phyloP scores from a whole-genome alignment of 2,113 vertebrate genomes.

The Phylloscopus trochiloides region DNA sequence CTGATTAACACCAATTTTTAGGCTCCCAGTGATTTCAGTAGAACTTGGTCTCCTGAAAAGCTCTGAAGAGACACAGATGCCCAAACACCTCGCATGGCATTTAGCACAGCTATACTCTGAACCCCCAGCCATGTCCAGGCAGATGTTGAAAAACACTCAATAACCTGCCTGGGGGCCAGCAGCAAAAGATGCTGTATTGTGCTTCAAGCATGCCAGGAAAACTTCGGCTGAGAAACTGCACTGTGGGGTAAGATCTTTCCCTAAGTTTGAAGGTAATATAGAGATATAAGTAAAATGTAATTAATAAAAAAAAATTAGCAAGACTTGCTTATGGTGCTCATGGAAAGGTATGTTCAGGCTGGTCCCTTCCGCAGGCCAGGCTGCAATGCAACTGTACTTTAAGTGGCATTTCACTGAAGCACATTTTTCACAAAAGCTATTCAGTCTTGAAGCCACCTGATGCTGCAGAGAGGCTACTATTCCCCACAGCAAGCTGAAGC shows the following conservation, averaged over 20 bases:
- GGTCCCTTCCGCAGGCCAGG: neutral
- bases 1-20: neutral
- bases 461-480: neutral
- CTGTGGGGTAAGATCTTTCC: neutral
- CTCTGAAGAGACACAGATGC: neutral
- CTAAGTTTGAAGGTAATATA: neutral
- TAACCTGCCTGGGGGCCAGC: neutral
- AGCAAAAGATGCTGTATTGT: neutral
- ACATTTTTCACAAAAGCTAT: neutral
- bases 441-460: neutral
- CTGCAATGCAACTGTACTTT: neutral
- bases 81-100: neutral
- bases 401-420: neutral
- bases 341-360: neutral
- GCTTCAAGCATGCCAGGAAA: neutral
- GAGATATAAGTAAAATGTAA: neutral
- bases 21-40: neutral
- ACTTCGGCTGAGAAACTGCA: neutral
- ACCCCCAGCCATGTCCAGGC: neutral
- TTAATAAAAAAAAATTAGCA: neutral
- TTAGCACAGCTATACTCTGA: neutral
- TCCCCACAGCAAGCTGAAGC: neutral
- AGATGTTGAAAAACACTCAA: neutral
- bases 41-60: neutral
- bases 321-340: neutral